Conservation (phyloP, 2,797 vertebrate species). For the Atherinosoma microstoma region DNA sequence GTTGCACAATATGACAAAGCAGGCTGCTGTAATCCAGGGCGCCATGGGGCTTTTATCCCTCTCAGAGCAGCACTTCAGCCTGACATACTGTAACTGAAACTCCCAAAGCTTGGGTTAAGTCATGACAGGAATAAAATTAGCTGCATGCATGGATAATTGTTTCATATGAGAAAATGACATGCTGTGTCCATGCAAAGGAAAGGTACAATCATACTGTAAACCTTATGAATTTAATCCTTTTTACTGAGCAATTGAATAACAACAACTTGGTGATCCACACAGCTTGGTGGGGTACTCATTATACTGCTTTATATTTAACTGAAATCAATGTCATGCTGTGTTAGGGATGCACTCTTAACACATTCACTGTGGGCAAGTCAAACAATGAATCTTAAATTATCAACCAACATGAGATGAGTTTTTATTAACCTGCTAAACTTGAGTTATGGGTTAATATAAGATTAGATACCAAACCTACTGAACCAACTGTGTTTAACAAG, state of each 20-base stretch:
- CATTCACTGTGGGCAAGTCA: constrained; percentile 28
- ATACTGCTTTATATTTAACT: constrained; percentile 26
- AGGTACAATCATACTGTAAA: constrained; percentile 27
- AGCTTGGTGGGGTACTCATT: constrained; percentile 16
- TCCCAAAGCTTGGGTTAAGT: constrained; percentile 27
- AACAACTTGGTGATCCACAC: constrained; percentile 15
- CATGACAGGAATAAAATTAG: constrained; percentile 31
- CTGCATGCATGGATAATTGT: constrained; percentile 40
- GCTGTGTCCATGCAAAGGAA: constrained; percentile 12
- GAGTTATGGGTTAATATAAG: constrained; percentile 1
- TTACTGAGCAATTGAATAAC: constrained; percentile 21
- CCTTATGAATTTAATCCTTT: constrained; percentile 3
- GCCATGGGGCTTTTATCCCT: constrained; percentile 42
- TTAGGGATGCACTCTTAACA: constrained; percentile 41
- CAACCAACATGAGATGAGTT: not conserved
- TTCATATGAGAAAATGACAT: constrained; percentile 24
- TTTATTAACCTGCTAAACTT: constrained; percentile 1
- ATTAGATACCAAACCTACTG: not conserved
- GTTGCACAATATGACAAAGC: constrained; percentile 30
- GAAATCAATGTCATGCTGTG: constrained; percentile 34
- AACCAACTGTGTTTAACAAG: constrained; percentile 4
- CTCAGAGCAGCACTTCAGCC: constrained; percentile 55
- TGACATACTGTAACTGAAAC: constrained; percentile 44
- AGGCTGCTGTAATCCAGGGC: constrained; percentile 44
- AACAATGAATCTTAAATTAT: constrained; percentile 11